phyloP scores from a whole-genome alignment of 2,113 vertebrate species.

The Marcusenius ussheri region DNA sequence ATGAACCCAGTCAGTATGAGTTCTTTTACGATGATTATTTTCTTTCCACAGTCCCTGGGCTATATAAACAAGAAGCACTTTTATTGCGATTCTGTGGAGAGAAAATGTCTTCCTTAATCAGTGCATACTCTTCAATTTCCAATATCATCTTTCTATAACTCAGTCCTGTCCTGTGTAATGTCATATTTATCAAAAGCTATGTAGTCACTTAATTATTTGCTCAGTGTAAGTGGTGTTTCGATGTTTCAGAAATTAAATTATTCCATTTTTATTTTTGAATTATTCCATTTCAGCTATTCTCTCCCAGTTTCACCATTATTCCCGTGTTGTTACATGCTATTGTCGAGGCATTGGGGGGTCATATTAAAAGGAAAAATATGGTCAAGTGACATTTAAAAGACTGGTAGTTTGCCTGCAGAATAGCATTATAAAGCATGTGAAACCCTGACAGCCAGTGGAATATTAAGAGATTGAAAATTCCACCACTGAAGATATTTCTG shows the following conservation, averaged over 20 bases:
- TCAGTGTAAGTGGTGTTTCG: background rate
- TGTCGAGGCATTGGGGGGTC: background rate
- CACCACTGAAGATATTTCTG: background rate
- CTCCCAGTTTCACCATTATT: background rate
- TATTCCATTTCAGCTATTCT: background rate
- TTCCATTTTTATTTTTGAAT: background rate
- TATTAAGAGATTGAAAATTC: background rate
- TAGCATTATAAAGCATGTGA: background rate
- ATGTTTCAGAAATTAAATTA: background rate
- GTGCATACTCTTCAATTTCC: background rate
- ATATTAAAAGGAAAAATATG: background rate
- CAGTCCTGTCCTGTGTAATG: background rate
- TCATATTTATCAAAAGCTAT: background rate
- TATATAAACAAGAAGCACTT: background rate
- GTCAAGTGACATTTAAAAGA: background rate
- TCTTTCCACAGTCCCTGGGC: background rate
- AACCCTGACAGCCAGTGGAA: background rate
- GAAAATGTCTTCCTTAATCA: background rate
- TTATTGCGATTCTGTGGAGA: background rate
- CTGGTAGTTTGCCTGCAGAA: background rate
- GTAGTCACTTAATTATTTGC: background rate
- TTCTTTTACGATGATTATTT: slow-evolving; percentile 11
- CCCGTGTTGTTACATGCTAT: background rate
- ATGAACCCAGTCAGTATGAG: background rate
- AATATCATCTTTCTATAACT: background rate